These are phyloP conservation scores for Oeneis ivallda DNA, from an alignment of 2,888 invertebrate genomes.

Conservation along the genomic window DNA sequence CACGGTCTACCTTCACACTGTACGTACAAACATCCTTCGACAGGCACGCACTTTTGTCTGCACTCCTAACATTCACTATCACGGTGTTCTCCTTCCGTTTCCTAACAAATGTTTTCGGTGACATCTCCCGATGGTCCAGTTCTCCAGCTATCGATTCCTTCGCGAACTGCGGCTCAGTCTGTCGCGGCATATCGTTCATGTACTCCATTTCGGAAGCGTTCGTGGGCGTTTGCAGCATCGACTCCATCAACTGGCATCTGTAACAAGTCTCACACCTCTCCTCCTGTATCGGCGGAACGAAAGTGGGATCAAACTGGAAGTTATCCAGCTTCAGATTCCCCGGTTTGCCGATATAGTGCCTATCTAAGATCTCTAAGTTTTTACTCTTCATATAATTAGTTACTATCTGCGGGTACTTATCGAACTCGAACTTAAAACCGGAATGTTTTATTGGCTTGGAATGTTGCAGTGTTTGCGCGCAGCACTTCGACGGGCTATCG, in stretches of 20 bases:
- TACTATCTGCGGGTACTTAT: slow-evolving; percentile 87
- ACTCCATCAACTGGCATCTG: slow-evolving; percentile 78
- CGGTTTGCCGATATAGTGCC: slow-evolving; percentile 81
- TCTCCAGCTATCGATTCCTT: slow-evolving; percentile 58
- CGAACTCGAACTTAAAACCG: slow-evolving; percentile 88
- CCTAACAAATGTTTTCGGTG: slow-evolving; percentile 71
- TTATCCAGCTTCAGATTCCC: slow-evolving; percentile 79
- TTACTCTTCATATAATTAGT: slow-evolving; percentile 89
- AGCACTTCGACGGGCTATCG: slow-evolving; percentile 71
- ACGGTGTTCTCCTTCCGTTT: slow-evolving; percentile 70
- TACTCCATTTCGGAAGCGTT: slow-evolving; percentile 88
- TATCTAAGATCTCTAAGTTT: slow-evolving; percentile 84
- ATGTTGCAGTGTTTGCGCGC: slow-evolving; percentile 79
- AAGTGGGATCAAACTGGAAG: slow-evolving; percentile 75
- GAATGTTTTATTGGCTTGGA: slow-evolving; percentile 84
- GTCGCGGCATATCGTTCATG: slow-evolving; percentile 72
- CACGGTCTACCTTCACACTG: slow-evolving; percentile 29
- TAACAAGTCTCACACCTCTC: slow-evolving; percentile 80
- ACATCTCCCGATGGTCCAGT: slow-evolving; percentile 48
- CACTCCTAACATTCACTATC: slow-evolving; percentile 57
- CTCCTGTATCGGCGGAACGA: slow-evolving; percentile 71
- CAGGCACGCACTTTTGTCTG: slow-evolving; percentile 20
- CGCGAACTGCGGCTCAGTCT: slow-evolving; percentile 69
- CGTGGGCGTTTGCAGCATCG: slow-evolving; percentile 87
- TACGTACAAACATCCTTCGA: slow-evolving; percentile 16